Evolutionary conservation across 2,797 vertebrate genomes (phyloP).

Genomic region (Malurus splendens): DNA sequence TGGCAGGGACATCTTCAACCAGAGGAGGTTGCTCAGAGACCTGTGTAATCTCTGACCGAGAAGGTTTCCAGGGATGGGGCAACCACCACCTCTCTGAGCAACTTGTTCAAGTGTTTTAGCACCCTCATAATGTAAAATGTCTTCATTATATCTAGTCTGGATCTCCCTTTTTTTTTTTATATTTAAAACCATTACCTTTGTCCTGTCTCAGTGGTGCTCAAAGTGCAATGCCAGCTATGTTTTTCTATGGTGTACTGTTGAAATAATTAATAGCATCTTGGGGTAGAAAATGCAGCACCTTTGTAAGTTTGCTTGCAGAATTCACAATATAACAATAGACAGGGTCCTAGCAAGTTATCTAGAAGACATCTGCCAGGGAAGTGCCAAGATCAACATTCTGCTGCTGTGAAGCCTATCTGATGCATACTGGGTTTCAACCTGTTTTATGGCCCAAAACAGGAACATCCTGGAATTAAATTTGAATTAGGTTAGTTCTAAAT

Average conservation of each 20-base stretch:
- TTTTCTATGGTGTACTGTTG: not conserved
- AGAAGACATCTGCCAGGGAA: not conserved
- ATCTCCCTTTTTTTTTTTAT: not conserved
- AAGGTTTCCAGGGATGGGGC: not conserved
- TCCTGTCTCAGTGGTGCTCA: not conserved
- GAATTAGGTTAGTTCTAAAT: not conserved
- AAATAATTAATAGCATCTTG: not conserved
- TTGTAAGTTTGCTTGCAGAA: not conserved
- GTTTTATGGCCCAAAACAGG: not conserved
- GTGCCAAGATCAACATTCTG: not conserved
- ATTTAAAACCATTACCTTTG: not conserved
- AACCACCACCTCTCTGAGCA: not conserved
- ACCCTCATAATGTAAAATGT: not conserved
- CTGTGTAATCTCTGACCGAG: not conserved
- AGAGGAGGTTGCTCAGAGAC: not conserved
- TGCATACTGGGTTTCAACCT: not conserved
- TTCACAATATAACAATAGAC: not conserved
- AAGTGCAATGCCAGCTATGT: not conserved
- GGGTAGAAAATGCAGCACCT: not conserved
- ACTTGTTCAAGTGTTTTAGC: not conserved
- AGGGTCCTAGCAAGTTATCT: not conserved
- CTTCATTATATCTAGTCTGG: not conserved
- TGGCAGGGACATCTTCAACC: not conserved
- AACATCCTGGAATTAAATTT: constrained; percentile 16
- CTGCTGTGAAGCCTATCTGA: not conserved